Evolutionary conservation across 2,113 vertebrate species (phyloP).

Genomic region (Cryptotis parvus): DNA sequence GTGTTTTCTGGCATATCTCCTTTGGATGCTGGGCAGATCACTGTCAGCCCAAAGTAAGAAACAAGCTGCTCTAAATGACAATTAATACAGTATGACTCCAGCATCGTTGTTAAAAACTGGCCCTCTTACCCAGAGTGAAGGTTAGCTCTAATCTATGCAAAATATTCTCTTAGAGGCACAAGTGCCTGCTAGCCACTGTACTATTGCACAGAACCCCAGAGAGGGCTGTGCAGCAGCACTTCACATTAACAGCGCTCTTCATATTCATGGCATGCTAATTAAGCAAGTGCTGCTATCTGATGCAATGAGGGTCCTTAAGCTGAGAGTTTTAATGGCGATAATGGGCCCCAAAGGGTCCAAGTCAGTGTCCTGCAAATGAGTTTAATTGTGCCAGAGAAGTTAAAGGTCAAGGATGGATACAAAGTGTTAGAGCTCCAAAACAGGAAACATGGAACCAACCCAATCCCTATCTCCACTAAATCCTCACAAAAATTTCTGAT

Average conservation of each 20-base stretch:
- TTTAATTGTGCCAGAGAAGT: constrained; percentile 63
- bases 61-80: constrained; percentile 58
- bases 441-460: constrained; percentile 24
- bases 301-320: constrained; percentile 66
- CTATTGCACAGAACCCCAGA: neutral
- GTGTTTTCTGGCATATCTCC: neutral
- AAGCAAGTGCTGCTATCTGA: constrained; percentile 62
- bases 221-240: constrained; percentile 12
- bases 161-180: constrained; percentile 10
- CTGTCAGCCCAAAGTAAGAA: constrained; percentile 55
- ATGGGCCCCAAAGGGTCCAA: constrained; percentile 62
- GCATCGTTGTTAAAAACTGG: constrained; percentile 61
- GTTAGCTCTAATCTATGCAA: constrained; percentile 53
- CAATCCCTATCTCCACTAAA: constrained; percentile 37
- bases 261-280: constrained; percentile 77
- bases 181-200: constrained; percentile 2
- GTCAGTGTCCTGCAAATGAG: constrained; percentile 44
- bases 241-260: constrained; percentile 66
- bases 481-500: constrained; percentile 20
- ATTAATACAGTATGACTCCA: constrained; percentile 66
- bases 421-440: constrained; percentile 47
- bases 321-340: constrained; percentile 67
- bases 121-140: constrained; percentile 58
- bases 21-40: constrained; percentile 55
- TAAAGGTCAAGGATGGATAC: constrained; percentile 58